These are phyloP conservation scores for Cercopithecus mitis DNA, from an alignment of 2,797 vertebrate species.

Conservation along the genomic window DNA sequence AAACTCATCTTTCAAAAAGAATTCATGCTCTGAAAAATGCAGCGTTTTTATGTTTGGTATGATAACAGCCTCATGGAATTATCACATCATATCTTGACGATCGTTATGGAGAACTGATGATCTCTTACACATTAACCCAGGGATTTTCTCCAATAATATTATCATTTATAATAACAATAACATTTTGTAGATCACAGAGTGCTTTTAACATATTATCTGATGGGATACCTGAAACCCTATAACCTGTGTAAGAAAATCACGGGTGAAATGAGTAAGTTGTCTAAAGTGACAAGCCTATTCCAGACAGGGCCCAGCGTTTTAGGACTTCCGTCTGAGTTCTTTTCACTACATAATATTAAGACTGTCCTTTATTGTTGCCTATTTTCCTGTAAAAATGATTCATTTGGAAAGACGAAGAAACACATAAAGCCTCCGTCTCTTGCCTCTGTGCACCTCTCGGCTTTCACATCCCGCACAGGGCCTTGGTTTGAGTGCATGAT, in stretches of 20 bases:
- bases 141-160: constrained; percentile 46
- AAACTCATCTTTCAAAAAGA: constrained; percentile 54
- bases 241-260: background rate
- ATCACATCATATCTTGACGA: background rate
- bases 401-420: background rate
- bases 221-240: background rate
- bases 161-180: constrained; percentile 26
- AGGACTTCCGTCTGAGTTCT: background rate
- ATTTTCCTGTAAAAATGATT: constrained; percentile 69
- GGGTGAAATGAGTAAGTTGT: background rate
- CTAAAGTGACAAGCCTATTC: background rate
- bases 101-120: background rate
- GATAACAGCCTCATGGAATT: constrained; percentile 46
- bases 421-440: background rate
- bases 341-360: background rate
- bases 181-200: background rate
- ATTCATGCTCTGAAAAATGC: constrained; percentile 43
- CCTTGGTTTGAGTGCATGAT: constrained; percentile 77
- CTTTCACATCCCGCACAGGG: constrained; percentile 71
- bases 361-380: constrained; percentile 68
- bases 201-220: background rate
- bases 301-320: background rate
- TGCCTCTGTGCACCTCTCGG: constrained; percentile 68
- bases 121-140: constrained; percentile 8
- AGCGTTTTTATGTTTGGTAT: constrained; percentile 14